These are phyloP conservation scores for Arizona elegans DNA, from an alignment of 2,113 vertebrate genomes.

Conservation along the genomic window DNA sequence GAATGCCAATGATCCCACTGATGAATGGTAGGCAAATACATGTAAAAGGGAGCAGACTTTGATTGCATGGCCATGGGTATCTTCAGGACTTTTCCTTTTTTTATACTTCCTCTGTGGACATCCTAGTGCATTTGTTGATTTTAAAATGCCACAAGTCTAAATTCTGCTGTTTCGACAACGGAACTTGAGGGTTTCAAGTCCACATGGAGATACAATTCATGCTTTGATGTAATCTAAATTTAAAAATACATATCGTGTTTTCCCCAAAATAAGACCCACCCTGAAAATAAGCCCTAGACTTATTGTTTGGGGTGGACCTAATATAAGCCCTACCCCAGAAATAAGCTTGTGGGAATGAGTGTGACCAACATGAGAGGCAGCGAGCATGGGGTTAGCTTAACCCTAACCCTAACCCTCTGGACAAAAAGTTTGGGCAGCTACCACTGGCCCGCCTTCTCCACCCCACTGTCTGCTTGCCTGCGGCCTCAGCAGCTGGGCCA, in stretches of 20 bases:
- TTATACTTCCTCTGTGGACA: background rate
- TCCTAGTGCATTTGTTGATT: background rate
- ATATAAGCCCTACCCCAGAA: too few species aligned
- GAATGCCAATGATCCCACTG: background rate
- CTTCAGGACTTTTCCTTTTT: background rate
- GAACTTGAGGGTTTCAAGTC: background rate
- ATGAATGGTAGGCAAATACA: background rate
- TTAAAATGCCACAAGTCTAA: background rate
- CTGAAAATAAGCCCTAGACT: too few species aligned
- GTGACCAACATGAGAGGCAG: too few species aligned
- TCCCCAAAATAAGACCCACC: too few species aligned
- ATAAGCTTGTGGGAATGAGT: too few species aligned
- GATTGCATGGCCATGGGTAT: background rate
- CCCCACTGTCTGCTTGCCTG: too few species aligned
- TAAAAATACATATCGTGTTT: background rate
- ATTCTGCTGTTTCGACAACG: background rate
- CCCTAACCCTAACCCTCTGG: too few species aligned
- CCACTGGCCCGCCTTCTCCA: too few species aligned
- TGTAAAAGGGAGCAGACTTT: background rate
- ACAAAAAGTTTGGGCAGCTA: too few species aligned
- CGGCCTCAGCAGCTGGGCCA: too few species aligned
- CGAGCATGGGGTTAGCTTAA: too few species aligned
- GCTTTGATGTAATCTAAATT: background rate
- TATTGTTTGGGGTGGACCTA: too few species aligned
- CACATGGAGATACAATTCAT: background rate